Conservation (phyloP, 2,888 invertebrate species). For the Pimpla rufipes region DNA sequence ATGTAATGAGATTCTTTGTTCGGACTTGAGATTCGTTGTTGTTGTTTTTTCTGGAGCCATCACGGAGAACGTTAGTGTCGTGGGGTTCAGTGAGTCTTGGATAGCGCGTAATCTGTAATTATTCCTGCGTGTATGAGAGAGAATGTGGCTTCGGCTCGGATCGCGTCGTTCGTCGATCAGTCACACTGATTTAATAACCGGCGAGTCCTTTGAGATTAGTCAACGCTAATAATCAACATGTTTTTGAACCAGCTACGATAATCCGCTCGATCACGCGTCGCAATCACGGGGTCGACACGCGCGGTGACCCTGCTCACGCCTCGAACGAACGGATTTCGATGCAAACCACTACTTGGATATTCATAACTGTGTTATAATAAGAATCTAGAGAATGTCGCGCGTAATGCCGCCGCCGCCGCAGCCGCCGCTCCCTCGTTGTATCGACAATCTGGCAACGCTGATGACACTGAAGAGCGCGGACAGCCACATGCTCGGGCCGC, state of each 20-base stretch:
- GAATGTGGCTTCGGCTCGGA: conserved; percentile 1
- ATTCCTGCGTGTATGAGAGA: background rate
- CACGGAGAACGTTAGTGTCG: conserved; percentile 18
- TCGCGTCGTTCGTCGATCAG: conserved; percentile 4
- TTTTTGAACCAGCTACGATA: conserved; percentile 30
- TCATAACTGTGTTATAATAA: background rate
- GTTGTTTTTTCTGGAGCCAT: conserved; percentile 27
- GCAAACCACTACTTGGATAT: conserved; percentile 27
- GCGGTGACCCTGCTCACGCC: background rate
- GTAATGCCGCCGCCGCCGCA: too few species aligned
- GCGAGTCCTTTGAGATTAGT: conserved; percentile 14
- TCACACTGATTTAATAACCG: conserved; percentile 38
- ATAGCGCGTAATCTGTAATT: conserved; percentile 16
- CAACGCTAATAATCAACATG: conserved; percentile 42
- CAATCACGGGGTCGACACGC: conserved; percentile 16
- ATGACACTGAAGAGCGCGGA: conserved; percentile 73
- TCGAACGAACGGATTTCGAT: conserved; percentile 21
- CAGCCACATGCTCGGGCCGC: conserved; percentile 78
- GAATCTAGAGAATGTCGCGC: conserved; percentile 60
- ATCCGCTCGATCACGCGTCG: background rate
- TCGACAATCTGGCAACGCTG: conserved; percentile 53
- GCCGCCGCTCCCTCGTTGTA: conserved; percentile 45
- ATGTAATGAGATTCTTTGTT: conserved; percentile 49
- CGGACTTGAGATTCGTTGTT: conserved; percentile 52
- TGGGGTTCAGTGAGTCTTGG: conserved; percentile 6